Base-by-base conservation (phyloP, 2,797 vertebrate species). In the Fistularia commersonii region DNA sequence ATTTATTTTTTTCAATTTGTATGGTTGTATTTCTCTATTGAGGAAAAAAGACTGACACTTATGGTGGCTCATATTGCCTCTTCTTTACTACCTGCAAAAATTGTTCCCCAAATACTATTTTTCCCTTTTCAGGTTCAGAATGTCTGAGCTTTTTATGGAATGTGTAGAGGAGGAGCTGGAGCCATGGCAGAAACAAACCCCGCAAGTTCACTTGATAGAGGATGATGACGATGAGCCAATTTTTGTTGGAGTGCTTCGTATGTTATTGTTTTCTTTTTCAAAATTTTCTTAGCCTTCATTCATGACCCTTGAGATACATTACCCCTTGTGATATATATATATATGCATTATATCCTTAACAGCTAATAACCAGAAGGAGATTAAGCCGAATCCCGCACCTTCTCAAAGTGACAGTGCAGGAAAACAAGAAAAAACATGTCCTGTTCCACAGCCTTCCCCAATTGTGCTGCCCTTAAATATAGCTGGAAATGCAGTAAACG, bases 161-260 rank as follows among this genome's bases (percentile, higher is more conserved):
- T 87, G 85, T 69, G 85, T 84, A 0, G 85, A 87, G 64, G 85
- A 87, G 65, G 85, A 87, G 57, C 67, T 87, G 61, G 85, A 87
- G 57, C 85, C 85, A 0, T 87, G 85, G 85, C 85, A 87, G 68
- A 84, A 80, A 69, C 79, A 74, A 76, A 69, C 44, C 37, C 63
- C 82, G 54, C 73, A 81, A 48, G 68, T 84, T 66, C 52, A 80
- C 12, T 32, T 80, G 48, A 77, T 79, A 13, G 85, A 83, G 0
- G 79, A 81, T 1, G 79, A 81, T 12, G 92, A 93, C 9, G 91
- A 92, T 52, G 97, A 99, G 39, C 93, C 93, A 8, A 98, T 99
- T 81, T 98, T 99, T 65, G 85, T 87, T 42, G 85, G 85, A 56
- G 85, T 85, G 7, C 71, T 85, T 37, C 76, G 85, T 87, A 84